phyloP scores from a whole-genome alignment of 2,113 vertebrate genomes.

The Thamnophis sirtalis region DNA sequence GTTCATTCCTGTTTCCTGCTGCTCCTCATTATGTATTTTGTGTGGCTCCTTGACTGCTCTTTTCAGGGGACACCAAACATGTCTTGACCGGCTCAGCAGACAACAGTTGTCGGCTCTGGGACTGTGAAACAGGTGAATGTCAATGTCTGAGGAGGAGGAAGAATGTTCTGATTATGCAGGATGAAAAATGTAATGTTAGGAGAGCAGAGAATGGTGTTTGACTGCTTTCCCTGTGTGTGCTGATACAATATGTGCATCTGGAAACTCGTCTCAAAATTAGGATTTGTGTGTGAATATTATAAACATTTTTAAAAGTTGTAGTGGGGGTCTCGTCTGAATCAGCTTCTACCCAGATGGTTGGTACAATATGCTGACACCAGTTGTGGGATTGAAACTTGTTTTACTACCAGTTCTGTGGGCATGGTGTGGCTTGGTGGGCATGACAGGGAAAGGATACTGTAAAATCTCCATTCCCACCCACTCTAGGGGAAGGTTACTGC shows the following conservation, averaged over 20 bases:
- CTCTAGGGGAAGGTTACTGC: too few species aligned
- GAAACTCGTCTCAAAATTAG: neutral
- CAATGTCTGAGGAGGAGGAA: too few species aligned
- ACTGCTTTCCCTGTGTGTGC: neutral
- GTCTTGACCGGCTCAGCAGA: constrained; percentile 95
- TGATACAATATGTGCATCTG: neutral
- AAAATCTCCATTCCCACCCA: too few species aligned
- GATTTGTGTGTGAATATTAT: neutral
- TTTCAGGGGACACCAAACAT: constrained; percentile 90
- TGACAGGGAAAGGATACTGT: too few species aligned
- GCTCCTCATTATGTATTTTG: neutral
- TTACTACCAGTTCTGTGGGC: too few species aligned
- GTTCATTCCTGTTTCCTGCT: neutral
- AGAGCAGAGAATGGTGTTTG: neutral
- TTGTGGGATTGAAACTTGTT: too few species aligned
- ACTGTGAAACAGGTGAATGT: constrained; percentile 88
- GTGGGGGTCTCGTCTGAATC: neutral
- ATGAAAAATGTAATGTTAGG: neutral
- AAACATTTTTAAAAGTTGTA: neutral
- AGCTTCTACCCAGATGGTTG: neutral
- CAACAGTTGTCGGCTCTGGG: constrained; percentile 95
- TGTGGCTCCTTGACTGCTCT: constrained; percentile 58
- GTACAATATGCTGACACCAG: too few species aligned
- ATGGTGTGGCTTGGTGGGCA: too few species aligned
- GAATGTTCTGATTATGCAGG: too few species aligned